Evolutionary conservation across 2,797 vertebrate species (phyloP).

Genomic region (Siniperca scherzeri): DNA sequence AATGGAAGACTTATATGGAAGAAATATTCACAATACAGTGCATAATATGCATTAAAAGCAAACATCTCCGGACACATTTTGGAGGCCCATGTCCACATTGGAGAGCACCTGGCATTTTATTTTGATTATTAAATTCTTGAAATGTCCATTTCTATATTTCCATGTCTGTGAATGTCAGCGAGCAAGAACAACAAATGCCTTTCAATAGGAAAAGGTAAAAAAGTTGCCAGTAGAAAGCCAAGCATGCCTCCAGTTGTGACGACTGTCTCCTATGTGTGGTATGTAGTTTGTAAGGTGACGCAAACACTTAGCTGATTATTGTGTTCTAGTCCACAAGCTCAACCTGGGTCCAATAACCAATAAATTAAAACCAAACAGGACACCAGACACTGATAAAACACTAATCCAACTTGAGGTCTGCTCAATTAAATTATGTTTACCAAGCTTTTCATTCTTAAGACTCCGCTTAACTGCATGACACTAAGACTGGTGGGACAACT

Average conservation of each 20-base stretch:
- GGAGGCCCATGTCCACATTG: background rate
- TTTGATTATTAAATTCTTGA: background rate
- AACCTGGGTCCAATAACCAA: conserved; percentile 45
- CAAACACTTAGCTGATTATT: conserved; percentile 30
- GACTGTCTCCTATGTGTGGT: conserved; percentile 20
- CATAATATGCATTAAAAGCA: conserved; percentile 10
- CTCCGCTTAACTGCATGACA: conserved; percentile 33
- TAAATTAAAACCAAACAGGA: conserved; percentile 45
- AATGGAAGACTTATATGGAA: background rate
- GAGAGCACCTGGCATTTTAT: conserved; percentile 10
- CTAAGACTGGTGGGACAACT: conserved; percentile 34
- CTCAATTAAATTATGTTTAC: conserved; percentile 36
- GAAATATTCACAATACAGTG: background rate
- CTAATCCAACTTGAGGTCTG: conserved; percentile 23
- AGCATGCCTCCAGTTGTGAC: background rate
- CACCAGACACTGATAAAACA: conserved; percentile 30
- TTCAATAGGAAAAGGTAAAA: background rate
- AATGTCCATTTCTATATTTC: background rate
- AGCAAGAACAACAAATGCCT: background rate
- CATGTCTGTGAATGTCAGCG: background rate
- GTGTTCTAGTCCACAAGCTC: conserved; percentile 23
- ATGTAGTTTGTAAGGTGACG: conserved; percentile 19
- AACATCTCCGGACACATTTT: background rate
- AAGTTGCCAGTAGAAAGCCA: background rate
- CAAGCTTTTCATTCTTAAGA: conserved; percentile 29